These are phyloP conservation scores for Ephestia elutella DNA, from an alignment of 1,140 invertebrate genomes.

Conservation along the genomic window DNA sequence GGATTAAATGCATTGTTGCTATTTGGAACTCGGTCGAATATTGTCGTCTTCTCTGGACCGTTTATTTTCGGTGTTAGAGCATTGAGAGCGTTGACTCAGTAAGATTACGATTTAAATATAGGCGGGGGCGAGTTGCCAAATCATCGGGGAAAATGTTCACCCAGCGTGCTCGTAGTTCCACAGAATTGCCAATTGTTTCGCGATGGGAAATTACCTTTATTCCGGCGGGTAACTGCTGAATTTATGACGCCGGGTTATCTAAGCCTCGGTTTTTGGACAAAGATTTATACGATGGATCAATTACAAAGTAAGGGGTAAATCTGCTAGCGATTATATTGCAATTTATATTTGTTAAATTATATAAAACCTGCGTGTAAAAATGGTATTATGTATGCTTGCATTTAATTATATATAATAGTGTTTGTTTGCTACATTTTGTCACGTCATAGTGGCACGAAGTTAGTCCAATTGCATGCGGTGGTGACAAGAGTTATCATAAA, in stretches of 20 bases:
- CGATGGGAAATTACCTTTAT: constrained; percentile 5
- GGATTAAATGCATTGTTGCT: constrained; percentile 27
- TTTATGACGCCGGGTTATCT: constrained; percentile 1
- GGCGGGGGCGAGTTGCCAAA: constrained; percentile 67
- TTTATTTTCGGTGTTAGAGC: constrained; percentile 63
- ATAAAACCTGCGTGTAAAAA: not conserved
- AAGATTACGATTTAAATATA: constrained; percentile 73
- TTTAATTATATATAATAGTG: not conserved
- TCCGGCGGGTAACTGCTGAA: not conserved
- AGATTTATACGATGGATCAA: not conserved
- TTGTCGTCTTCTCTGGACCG: constrained; percentile 51
- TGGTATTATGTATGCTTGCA: not conserved
- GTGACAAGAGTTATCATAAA: no score
- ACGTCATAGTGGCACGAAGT: not conserved
- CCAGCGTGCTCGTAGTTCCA: constrained; percentile 33
- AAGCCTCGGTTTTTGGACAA: not conserved
- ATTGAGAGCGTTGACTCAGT: constrained; percentile 68
- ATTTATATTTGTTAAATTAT: not conserved
- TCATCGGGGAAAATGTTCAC: constrained; percentile 60
- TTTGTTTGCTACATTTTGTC: not conserved
- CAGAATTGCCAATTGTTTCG: constrained; percentile 47
- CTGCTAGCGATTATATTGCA: not conserved
- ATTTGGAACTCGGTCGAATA: constrained; percentile 44
- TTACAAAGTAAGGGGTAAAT: not conserved
- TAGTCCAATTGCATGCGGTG: not conserved